phyloP scores from a whole-genome alignment of 2,113 vertebrate genomes.

The Sinocyclocheilus rhinocerous region DNA sequence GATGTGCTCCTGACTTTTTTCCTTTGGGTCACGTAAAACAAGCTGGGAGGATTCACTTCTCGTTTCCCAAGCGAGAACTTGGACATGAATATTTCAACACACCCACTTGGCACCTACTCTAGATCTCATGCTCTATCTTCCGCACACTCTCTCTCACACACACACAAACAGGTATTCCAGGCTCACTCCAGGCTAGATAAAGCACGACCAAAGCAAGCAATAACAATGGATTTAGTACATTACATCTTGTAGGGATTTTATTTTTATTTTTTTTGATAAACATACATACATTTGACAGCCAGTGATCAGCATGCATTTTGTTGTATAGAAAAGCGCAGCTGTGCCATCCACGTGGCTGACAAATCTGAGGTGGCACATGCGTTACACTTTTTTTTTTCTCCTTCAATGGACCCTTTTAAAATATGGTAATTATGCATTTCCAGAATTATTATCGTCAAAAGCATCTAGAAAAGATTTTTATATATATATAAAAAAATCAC shows the following conservation, averaged over 20 bases:
- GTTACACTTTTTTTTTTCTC: too few relatives aligned
- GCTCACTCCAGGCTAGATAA: not conserved
- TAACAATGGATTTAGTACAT: not conserved
- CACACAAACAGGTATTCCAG: not conserved
- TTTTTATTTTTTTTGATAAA: not conserved
- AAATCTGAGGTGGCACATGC: not conserved
- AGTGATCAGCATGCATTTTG: not conserved
- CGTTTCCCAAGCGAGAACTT: slow-evolving; percentile 36
- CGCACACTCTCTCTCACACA: not conserved
- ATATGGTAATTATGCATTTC: too few relatives aligned
- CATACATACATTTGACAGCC: not conserved
- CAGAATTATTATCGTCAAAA: too few relatives aligned
- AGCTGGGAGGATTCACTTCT: slow-evolving; percentile 20
- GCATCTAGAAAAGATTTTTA: too few relatives aligned
- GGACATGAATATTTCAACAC: slow-evolving; percentile 51
- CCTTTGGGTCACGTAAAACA: slow-evolving; percentile 47
- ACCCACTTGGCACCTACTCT: slow-evolving; percentile 14
- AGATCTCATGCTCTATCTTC: slow-evolving; percentile 4
- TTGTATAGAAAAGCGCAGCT: not conserved
- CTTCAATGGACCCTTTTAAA: too few relatives aligned
- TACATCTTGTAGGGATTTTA: too few relatives aligned
- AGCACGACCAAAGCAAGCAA: not conserved
- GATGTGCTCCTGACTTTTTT: slow-evolving; percentile 28
- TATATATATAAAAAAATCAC: too few relatives aligned
- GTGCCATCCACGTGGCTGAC: not conserved